These are phyloP conservation scores for Rhinopomastus cyanomelas DNA, from an alignment of 2,113 vertebrate species.

Conservation along the genomic window DNA sequence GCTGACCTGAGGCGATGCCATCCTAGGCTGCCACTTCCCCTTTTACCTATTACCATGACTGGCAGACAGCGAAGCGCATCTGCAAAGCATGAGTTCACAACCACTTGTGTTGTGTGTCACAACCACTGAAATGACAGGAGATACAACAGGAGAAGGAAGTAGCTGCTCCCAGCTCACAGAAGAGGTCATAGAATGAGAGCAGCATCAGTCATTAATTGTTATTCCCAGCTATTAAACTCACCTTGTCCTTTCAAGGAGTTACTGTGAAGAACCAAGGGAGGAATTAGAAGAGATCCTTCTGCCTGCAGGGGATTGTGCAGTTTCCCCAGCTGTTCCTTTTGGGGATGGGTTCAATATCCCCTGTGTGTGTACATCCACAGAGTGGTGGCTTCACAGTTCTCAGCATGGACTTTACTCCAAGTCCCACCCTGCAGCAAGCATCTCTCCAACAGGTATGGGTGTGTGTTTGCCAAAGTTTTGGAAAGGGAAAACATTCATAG, in stretches of 20 bases:
- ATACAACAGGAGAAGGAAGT: neutral
- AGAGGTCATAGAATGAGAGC: neutral
- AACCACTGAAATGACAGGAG: neutral
- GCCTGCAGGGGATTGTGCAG: neutral
- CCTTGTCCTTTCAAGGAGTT: neutral
- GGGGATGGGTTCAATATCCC: neutral
- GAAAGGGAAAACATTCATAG: neutral
- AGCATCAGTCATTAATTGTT: rapidly evolving
- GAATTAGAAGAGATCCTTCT: neutral
- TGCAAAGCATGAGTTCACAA: neutral
- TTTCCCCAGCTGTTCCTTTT: neutral
- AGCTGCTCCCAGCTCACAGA: neutral
- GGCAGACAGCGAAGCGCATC: neutral
- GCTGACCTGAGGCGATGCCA: neutral
- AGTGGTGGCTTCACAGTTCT: neutral
- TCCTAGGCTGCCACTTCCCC: neutral
- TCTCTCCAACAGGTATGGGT: neutral
- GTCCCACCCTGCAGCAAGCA: neutral
- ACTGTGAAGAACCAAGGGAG: neutral
- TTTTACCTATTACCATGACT: neutral
- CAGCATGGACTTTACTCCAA: neutral
- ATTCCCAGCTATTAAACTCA: neutral
- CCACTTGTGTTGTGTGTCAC: too few relatives aligned
- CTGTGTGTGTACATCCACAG: rapidly evolving
- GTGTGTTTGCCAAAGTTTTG: neutral